phyloP scores from a whole-genome alignment of 2,797 vertebrate species.

The Rhabdophis nuchalis region DNA sequence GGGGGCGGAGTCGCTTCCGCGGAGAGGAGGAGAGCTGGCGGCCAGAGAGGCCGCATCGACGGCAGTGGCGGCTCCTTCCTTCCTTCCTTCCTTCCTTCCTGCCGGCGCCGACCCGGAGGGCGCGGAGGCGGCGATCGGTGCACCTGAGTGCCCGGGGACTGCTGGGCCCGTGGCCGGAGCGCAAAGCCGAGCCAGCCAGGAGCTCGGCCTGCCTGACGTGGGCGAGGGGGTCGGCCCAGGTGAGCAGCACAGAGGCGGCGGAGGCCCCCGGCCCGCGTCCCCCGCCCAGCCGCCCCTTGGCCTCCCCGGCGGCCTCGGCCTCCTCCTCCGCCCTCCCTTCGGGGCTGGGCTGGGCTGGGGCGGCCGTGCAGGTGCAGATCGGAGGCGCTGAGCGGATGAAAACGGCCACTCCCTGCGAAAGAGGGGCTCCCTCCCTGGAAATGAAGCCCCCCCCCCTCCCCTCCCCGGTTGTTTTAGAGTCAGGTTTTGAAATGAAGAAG shows the following conservation, averaged over 20 bases:
- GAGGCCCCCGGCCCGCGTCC: no score
- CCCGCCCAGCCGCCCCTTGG: neutral
- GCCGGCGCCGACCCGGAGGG: neutral
- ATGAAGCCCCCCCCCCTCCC: neutral
- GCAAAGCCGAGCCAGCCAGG: neutral
- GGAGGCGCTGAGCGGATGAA: neutral
- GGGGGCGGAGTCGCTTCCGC: slow-evolving; percentile 1
- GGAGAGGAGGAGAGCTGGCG: neutral
- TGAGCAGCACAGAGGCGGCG: neutral
- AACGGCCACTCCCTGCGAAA: no score
- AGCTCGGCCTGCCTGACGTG: neutral
- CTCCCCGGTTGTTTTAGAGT: neutral
- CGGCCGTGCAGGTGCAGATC: neutral
- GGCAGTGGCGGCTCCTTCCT: no score
- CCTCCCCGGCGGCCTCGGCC: neutral
- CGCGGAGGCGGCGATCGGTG: neutral
- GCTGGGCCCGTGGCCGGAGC: neutral
- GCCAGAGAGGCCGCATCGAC: neutral
- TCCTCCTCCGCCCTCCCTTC: neutral
- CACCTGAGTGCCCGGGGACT: neutral
- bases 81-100: neutral
- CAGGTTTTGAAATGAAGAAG: neutral
- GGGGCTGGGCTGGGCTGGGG: neutral
- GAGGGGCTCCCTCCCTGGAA: neutral
- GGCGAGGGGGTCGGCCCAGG: neutral